phyloP scores from a whole-genome alignment of 2,113 vertebrate genomes.

The Oxyura jamaicensis region DNA sequence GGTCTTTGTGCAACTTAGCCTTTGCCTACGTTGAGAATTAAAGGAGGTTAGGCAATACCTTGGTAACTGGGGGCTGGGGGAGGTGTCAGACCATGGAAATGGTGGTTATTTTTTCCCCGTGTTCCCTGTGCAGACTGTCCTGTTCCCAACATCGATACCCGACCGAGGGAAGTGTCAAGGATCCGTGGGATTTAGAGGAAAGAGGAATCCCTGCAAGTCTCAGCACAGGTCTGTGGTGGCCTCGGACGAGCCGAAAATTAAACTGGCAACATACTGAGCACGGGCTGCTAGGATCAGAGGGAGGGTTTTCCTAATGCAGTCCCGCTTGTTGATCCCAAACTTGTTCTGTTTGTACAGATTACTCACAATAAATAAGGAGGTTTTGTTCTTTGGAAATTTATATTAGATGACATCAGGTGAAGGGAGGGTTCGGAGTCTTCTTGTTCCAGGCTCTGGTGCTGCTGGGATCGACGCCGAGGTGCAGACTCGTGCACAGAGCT shows the following conservation, averaged over 20 bases:
- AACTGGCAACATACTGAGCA: rapidly evolving
- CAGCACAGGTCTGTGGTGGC: neutral
- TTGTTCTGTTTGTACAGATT: rapidly evolving
- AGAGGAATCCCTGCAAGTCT: neutral
- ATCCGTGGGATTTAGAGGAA: neutral
- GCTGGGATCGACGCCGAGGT: rapidly evolving
- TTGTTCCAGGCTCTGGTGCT: neutral
- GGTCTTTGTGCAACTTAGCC: neutral
- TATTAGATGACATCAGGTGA: rapidly evolving
- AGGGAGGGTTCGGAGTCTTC: neutral
- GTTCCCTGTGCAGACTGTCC: neutral
- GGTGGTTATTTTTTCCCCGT: too few species aligned
- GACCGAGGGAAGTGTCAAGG: neutral
- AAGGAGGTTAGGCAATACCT: neutral
- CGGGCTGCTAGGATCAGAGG: neutral
- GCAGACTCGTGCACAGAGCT: rapidly evolving
- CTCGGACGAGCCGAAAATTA: too few species aligned
- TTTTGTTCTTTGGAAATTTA: neutral
- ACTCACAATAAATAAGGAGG: rapidly evolving
- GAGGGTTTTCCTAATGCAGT: neutral
- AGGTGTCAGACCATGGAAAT: too few species aligned
- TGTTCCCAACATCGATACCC: neutral
- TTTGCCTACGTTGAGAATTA: too few species aligned
- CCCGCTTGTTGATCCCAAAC: neutral
- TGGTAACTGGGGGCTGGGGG: neutral